Evolutionary conservation across 2,113 vertebrate species (phyloP).

Genomic region (Microcebus lehilahytsara): DNA sequence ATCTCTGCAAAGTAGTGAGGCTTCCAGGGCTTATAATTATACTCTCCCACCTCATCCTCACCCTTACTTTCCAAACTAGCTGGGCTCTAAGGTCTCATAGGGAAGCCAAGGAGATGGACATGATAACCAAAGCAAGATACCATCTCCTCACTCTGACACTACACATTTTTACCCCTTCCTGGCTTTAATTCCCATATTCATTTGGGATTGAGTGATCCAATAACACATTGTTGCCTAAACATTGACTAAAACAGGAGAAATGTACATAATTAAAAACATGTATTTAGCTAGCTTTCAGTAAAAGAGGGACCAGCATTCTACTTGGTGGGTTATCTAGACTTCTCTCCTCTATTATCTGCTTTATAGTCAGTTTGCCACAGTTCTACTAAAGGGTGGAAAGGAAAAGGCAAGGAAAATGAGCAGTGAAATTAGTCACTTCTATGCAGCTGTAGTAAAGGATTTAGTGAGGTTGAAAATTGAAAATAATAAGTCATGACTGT

Average conservation of each 20-base stretch:
- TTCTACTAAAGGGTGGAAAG: neutral
- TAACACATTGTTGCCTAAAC: neutral
- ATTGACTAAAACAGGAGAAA: slow-evolving; percentile 45
- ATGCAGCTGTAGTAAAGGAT: neutral
- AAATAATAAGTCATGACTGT: slow-evolving; percentile 29
- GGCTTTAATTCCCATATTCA: neutral
- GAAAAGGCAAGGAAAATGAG: neutral
- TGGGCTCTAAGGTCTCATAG: neutral
- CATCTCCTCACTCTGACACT: neutral
- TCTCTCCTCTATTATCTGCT: slow-evolving; percentile 29
- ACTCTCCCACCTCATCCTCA: neutral
- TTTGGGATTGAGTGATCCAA: neutral
- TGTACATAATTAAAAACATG: slow-evolving; percentile 53
- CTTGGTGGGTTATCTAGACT: neutral
- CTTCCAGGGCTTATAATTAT: neutral
- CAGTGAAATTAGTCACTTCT: slow-evolving; percentile 3
- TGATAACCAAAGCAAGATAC: neutral
- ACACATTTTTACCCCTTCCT: neutral
- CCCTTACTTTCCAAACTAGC: slow-evolving; percentile 12
- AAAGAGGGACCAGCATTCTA: neutral
- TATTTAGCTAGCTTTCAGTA: slow-evolving; percentile 40
- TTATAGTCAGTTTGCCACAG: slow-evolving; percentile 22
- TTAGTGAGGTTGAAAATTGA: neutral
- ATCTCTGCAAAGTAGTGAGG: neutral
- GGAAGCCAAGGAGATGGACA: slow-evolving; percentile 23